A percentile compares a stretch with the other conserved stretches of the same genome.
phyloP scores from a whole-genome alignment of 2,797 vertebrate genomes.

The Rhinichthys osculus region DNA sequence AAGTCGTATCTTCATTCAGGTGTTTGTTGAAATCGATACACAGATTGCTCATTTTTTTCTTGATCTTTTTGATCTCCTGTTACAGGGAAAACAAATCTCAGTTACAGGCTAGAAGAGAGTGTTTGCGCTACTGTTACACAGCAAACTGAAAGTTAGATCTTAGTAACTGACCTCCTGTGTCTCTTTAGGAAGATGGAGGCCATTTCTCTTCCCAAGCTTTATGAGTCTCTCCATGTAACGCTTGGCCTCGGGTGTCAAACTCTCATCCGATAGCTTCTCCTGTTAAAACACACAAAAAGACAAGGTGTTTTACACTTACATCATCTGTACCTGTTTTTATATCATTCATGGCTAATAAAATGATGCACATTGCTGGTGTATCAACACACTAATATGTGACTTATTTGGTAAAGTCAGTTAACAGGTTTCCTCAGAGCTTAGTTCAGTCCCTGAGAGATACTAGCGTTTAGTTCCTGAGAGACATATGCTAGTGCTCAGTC shows the following conservation, averaged over 20 bases:
- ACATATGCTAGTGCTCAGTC: neutral
- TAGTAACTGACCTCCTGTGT: slow-evolving; percentile 84
- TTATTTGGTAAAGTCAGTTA: neutral
- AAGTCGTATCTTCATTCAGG: slow-evolving; percentile 93
- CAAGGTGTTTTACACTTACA: neutral
- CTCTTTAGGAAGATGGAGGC: slow-evolving; percentile 88
- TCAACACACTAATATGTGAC: neutral
- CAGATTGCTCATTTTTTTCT: slow-evolving; percentile 91
- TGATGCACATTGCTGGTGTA: neutral
- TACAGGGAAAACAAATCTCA: slow-evolving; percentile 23
- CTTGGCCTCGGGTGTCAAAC: slow-evolving; percentile 80
- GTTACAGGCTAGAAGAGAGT: neutral
- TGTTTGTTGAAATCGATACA: slow-evolving; percentile 98
- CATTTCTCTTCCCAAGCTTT: slow-evolving; percentile 88
- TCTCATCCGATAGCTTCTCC: slow-evolving; percentile 77
- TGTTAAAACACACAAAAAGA: slow-evolving; percentile 60
- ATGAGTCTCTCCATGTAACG: slow-evolving; percentile 91
- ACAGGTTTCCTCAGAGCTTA: neutral
- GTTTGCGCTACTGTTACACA: neutral
- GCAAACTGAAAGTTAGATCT: neutral
- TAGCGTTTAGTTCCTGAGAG: neutral
- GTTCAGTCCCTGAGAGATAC: neutral
- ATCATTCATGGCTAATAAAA: neutral
- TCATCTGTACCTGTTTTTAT: neutral
- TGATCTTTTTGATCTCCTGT: slow-evolving; percentile 94